These are phyloP conservation scores for Battus philenor DNA, from an alignment of 1,140 invertebrate genomes.

Conservation along the genomic window DNA sequence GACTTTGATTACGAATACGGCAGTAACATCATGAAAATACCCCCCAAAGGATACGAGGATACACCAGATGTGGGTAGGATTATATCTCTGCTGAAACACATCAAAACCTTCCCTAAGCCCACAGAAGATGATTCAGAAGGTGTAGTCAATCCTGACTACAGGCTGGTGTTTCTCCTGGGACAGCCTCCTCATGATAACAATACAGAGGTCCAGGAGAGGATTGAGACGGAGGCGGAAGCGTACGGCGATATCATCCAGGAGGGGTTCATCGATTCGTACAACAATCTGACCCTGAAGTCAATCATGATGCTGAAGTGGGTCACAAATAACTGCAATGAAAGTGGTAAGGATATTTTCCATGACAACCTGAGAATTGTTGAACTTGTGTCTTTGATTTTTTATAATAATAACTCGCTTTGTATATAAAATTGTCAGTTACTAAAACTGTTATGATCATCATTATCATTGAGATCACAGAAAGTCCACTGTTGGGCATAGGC, in stretches of 20 bases:
- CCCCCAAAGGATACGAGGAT: slow-evolving; percentile 58
- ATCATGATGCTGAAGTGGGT: slow-evolving; percentile 91
- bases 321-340: slow-evolving; percentile 77
- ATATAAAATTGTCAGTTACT: too few species aligned
- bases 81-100: slow-evolving; percentile 35
- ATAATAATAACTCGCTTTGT: too few species aligned
- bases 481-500: too few species aligned
- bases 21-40: slow-evolving; percentile 67
- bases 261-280: slow-evolving; percentile 92
- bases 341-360: slow-evolving; percentile 40
- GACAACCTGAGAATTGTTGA: too few species aligned
- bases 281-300: slow-evolving; percentile 94
- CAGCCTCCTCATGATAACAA: slow-evolving; percentile 44
- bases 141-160: slow-evolving; percentile 40
- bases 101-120: slow-evolving; percentile 36
- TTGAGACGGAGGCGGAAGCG: slow-evolving; percentile 77
- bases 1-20: slow-evolving; percentile 43
- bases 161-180: slow-evolving; percentile 57
- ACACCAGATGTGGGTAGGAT: slow-evolving; percentile 44
- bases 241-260: slow-evolving; percentile 94
- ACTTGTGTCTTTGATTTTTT: too few species aligned
- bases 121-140: slow-evolving; percentile 17
- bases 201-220: slow-evolving; percentile 71
- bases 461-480: too few species aligned
- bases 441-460: too few species aligned